Conservation (phyloP, 2,113 vertebrate genomes). For the Egretta garzetta region DNA sequence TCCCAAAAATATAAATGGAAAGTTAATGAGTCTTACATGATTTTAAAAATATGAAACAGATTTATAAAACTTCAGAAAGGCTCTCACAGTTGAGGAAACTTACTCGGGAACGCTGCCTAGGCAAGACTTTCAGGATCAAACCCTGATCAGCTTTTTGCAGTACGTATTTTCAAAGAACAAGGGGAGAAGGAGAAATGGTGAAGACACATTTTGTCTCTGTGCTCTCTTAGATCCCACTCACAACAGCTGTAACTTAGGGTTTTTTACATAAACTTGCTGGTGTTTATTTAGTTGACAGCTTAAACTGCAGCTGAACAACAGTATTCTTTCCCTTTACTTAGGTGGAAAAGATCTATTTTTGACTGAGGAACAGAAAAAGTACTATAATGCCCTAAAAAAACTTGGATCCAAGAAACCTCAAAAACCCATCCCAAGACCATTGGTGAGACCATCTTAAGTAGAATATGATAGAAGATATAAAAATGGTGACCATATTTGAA, state of each 20-base stretch:
- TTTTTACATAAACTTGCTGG: background rate
- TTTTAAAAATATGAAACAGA: background rate
- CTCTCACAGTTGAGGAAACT: background rate
- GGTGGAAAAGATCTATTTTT: constrained; percentile 96
- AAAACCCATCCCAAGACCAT: constrained; percentile 90
- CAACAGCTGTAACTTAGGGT: background rate
- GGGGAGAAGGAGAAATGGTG: background rate
- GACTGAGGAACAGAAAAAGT: constrained; percentile 97
- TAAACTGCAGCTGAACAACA: constrained; percentile 55
- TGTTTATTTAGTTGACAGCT: background rate
- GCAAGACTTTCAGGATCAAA: background rate
- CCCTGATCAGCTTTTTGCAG: background rate
- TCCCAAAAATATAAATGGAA: background rate
- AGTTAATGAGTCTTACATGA: background rate
- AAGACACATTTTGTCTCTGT: background rate
- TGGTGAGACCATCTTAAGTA: constrained; percentile 74
- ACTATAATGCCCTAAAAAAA: constrained; percentile 97
- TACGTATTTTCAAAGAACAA: background rate
- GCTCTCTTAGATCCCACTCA: background rate
- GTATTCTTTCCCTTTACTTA: constrained; percentile 79
- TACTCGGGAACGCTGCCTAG: background rate
- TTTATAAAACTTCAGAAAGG: background rate
- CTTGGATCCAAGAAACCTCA: constrained; percentile 94
- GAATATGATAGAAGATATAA: background rate
- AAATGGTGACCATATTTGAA: background rate